A percentile compares a stretch with the other conserved stretches of the same genome.
Conservation (phyloP, 2,113 vertebrate species). For the Heterocephalus glaber region DNA sequence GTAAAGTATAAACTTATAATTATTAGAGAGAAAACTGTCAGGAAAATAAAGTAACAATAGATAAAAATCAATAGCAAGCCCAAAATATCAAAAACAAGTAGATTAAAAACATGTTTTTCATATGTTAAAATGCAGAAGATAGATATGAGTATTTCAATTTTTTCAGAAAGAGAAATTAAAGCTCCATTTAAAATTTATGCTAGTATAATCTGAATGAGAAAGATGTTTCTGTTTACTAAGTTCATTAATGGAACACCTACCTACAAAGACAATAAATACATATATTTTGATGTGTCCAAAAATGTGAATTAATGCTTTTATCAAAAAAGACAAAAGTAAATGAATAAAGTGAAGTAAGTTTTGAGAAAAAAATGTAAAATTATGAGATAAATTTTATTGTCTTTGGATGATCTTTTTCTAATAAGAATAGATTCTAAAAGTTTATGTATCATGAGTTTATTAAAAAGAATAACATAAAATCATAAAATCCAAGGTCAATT, state of each 20-base stretch:
- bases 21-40: neutral
- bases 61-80: too few species aligned
- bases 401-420: neutral
- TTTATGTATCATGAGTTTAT: neutral
- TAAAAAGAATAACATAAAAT: neutral
- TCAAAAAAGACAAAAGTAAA: neutral
- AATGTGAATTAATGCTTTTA: neutral
- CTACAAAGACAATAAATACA: neutral
- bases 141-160: neutral
- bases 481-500: neutral
- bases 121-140: neutral
- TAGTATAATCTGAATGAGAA: neutral
- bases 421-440: neutral
- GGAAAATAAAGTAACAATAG: neutral
- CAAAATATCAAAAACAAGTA: neutral
- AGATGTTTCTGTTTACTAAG: neutral
- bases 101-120: neutral
- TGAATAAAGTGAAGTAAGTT: too few species aligned
- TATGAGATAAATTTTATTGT: neutral
- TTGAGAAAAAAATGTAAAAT: neutral
- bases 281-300: neutral
- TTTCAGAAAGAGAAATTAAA: neutral
- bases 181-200: neutral
- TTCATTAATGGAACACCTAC: neutral
- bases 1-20: neutral